These are phyloP conservation scores for Carterocephalus palaemon DNA, from an alignment of 2,888 invertebrate genomes.

Conservation along the genomic window DNA sequence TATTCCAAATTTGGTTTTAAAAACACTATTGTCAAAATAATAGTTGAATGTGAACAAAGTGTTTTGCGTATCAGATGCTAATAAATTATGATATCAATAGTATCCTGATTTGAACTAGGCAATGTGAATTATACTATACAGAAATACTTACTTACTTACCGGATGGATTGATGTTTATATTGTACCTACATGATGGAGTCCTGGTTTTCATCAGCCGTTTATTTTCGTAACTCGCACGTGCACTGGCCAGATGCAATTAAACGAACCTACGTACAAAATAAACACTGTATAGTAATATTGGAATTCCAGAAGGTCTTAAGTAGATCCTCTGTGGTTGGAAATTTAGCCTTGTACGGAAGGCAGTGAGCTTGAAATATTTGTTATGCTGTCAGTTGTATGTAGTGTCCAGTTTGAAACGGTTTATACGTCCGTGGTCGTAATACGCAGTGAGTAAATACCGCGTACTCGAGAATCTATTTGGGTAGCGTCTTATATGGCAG, in stretches of 20 bases:
- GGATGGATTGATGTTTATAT: constrained; percentile 6
- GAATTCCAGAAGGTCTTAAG: not conserved
- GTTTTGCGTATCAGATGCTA: no score
- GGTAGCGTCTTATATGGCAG: constrained; percentile 18
- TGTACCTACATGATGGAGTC: constrained; percentile 4
- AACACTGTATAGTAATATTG: constrained; percentile 7
- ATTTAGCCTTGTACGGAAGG: not conserved
- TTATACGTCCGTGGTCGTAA: constrained; percentile 13
- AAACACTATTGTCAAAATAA: no score
- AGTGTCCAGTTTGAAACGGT: not conserved
- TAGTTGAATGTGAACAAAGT: no score
- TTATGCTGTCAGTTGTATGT: not conserved
- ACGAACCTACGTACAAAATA: constrained; percentile 21
- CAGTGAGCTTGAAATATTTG: not conserved
- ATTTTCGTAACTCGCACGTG: constrained; percentile 23
- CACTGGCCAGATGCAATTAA: constrained; percentile 25
- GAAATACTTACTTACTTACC: not conserved
- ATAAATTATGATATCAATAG: no score
- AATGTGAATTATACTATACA: constrained; percentile 1
- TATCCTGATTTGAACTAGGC: no score
- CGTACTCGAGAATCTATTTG: constrained; percentile 21
- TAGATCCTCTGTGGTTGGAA: not conserved
- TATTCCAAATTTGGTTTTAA: no score
- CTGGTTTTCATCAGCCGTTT: constrained; percentile 14
- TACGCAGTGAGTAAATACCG: constrained; percentile 17